Evolutionary conservation across 2,797 vertebrate species (phyloP).

Genomic region (Pangasius macronema): DNA sequence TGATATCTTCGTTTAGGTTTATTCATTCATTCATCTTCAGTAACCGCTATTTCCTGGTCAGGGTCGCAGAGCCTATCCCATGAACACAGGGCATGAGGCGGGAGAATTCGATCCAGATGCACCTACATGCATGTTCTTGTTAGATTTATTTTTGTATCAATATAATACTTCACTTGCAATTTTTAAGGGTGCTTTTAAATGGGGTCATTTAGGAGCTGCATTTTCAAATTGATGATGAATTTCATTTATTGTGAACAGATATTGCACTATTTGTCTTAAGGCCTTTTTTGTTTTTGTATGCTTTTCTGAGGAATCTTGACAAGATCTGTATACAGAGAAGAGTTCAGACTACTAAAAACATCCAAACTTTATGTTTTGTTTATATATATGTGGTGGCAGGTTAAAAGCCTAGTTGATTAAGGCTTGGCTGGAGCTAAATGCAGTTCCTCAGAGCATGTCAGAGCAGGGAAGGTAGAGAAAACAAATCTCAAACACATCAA

Average conservation of each 20-base stretch:
- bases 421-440: conserved; percentile 51
- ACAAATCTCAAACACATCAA: conserved; percentile 48
- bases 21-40: neutral
- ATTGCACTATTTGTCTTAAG: neutral
- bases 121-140: neutral
- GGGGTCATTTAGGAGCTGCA: neutral
- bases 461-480: conserved; percentile 50
- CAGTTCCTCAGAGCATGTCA: conserved; percentile 43
- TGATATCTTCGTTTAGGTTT: neutral
- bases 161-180: neutral
- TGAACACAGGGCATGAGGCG: too few species aligned
- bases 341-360: conserved; percentile 3
- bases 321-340: neutral
- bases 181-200: neutral
- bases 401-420: conserved; percentile 52
- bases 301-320: conserved; percentile 22
- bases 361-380: conserved; percentile 18
- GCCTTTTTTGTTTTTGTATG: neutral
- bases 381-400: conserved; percentile 37
- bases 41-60: neutral
- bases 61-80: neutral
- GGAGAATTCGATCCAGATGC: neutral
- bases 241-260: neutral
- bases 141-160: neutral
- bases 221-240: neutral